Percentiles rank a stretch among this genome's conserved stretches.
phyloP scores from a whole-genome alignment of 2,888 invertebrate genomes.

The Heteromyza rotundicornis region DNA sequence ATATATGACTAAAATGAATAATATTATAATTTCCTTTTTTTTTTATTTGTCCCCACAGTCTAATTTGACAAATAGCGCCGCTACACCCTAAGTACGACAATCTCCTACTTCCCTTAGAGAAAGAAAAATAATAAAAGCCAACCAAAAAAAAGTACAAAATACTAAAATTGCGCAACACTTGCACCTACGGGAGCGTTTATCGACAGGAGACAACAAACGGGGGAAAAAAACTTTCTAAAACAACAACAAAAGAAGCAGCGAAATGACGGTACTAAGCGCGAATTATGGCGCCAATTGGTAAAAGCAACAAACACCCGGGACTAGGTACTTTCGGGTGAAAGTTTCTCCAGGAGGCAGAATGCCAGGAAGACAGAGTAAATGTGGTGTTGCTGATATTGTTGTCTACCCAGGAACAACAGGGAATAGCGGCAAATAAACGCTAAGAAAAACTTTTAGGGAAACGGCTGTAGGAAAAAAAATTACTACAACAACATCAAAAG shows the following conservation, averaged over 20 bases:
- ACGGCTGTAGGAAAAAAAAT: not conserved
- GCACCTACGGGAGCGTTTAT: constrained; percentile 2
- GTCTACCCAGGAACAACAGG: not conserved
- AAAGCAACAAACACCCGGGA: too few relatives aligned
- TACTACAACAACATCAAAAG: not conserved
- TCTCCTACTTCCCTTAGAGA: not conserved
- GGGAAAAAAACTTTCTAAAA: not conserved
- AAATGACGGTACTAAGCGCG: constrained; percentile 1
- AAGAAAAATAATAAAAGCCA: not conserved
- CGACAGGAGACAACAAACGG: constrained; percentile 6
- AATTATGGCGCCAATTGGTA: constrained; percentile 3
- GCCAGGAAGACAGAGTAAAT: too few relatives aligned
- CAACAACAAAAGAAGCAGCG: not conserved
- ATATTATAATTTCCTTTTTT: not conserved
- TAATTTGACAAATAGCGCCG: constrained; percentile 2
- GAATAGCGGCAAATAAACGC: not conserved
- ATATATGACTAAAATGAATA: too few relatives aligned
- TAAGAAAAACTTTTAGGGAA: not conserved
- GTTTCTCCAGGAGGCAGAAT: too few relatives aligned
- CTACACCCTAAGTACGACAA: constrained; percentile 1
- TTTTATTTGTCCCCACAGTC: not conserved
- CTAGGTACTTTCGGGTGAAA: too few relatives aligned
- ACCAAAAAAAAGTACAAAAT: not conserved
- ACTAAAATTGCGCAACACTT: not conserved
- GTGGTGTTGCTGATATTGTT: not conserved